A percentile compares a stretch with the other conserved stretches of the same genome.
phyloP scores from a whole-genome alignment of 2,797 vertebrate genomes.

The Alauda arvensis region DNA sequence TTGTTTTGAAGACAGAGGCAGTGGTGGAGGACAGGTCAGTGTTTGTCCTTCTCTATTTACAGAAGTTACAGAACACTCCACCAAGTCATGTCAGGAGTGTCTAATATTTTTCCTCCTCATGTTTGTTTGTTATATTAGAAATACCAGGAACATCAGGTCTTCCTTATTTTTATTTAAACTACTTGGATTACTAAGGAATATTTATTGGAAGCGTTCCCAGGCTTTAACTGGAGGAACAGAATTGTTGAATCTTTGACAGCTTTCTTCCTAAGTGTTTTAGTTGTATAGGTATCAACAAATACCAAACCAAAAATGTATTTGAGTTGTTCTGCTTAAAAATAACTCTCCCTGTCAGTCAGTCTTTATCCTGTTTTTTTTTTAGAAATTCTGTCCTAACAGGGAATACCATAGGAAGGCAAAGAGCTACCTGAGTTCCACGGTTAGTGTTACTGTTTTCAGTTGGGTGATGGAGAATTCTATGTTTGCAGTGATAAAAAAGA shows the following conservation, averaged over 20 bases:
- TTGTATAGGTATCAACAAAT: constrained; percentile 40
- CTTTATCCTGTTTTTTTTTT: background rate
- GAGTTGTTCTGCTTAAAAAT: constrained; percentile 5
- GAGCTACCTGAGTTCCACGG: background rate
- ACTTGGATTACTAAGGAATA: constrained; percentile 43
- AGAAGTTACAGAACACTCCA: background rate
- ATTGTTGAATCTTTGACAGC: constrained; percentile 39
- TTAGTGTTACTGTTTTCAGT: background rate
- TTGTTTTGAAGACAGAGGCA: background rate
- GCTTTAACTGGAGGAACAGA: constrained; percentile 24
- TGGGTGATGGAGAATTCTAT: background rate
- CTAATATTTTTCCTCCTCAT: background rate
- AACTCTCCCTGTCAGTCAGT: background rate
- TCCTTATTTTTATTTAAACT: constrained; percentile 40
- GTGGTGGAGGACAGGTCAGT: background rate
- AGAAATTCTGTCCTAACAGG: background rate
- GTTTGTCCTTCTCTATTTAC: background rate
- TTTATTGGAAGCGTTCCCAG: constrained; percentile 48
- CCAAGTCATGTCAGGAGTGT: background rate
- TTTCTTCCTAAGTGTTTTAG: constrained; percentile 27
- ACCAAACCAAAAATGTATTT: background rate
- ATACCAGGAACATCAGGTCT: constrained; percentile 34
- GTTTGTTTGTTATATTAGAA: constrained; percentile 47
- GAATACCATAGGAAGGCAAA: background rate
- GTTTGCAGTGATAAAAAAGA: background rate